phyloP scores from a whole-genome alignment of 2,888 invertebrate species.

The Pyrrhia umbra region DNA sequence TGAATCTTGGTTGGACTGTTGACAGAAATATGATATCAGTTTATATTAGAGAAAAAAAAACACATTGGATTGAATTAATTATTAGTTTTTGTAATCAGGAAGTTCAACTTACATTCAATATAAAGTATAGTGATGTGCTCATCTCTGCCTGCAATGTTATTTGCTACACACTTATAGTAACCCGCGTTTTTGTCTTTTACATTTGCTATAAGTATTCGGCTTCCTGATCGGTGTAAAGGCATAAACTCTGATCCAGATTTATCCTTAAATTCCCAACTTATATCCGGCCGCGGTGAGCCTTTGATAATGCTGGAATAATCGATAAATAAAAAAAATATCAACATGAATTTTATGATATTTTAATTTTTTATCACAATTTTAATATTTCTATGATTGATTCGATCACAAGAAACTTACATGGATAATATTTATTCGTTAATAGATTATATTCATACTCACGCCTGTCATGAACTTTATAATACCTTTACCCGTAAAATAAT shows the following conservation, averaged over 20 bases:
- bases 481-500: too few relatives aligned
- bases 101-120: conserved; percentile 50
- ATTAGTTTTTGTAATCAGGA: too few relatives aligned
- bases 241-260: not conserved
- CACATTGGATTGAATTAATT: too few relatives aligned
- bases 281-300: conserved; percentile 5
- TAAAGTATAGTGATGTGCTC: conserved; percentile 37
- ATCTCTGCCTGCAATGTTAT: conserved; percentile 17
- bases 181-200: conserved; percentile 20
- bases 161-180: conserved; percentile 36
- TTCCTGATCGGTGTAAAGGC: not conserved
- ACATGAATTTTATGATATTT: too few relatives aligned
- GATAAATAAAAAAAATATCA: too few relatives aligned
- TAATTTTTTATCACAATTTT: too few relatives aligned
- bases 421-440: too few relatives aligned
- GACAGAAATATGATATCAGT: not conserved
- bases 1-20: conserved; percentile 34
- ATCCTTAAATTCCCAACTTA: conserved; percentile 16
- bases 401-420: too few relatives aligned
- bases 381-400: too few relatives aligned
- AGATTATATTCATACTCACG: too few relatives aligned
- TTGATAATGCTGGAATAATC: conserved; percentile 11
- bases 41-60: too few relatives aligned
- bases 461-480: too few relatives aligned
- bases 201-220: not conserved